These are phyloP conservation scores for Galemys pyrenaicus DNA, from an alignment of 2,113 vertebrate species.

Conservation along the genomic window DNA sequence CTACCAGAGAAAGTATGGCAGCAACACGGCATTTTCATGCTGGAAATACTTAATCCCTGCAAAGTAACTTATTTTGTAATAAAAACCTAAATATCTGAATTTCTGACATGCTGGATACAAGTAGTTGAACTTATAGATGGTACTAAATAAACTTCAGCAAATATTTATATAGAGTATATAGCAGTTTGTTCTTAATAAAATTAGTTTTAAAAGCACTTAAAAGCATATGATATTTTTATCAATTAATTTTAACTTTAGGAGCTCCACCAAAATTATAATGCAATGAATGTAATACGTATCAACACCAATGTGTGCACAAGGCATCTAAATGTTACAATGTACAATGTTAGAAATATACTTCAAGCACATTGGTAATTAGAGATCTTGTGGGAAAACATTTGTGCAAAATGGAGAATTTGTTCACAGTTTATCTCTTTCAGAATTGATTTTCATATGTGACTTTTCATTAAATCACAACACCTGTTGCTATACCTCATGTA, in stretches of 20 bases:
- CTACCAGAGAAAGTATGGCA: conserved; percentile 48
- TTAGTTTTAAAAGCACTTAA: conserved; percentile 45
- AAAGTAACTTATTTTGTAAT: conserved; percentile 75
- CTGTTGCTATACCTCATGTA: background rate
- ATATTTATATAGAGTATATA: background rate
- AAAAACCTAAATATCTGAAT: conserved; percentile 54
- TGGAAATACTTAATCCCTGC: conserved; percentile 69
- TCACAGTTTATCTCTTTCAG: conserved; percentile 7
- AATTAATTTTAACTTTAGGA: conserved; percentile 33
- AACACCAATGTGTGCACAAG: background rate
- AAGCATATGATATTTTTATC: background rate
- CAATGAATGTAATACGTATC: background rate
- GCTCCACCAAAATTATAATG: background rate
- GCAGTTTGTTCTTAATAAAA: conserved; percentile 54
- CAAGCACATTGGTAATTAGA: background rate
- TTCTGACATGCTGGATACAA: conserved; percentile 39
- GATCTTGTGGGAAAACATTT: background rate
- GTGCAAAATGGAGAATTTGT: background rate
- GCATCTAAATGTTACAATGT: background rate
- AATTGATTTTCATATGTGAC: conserved; percentile 24
- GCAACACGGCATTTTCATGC: conserved; percentile 59
- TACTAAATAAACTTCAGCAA: conserved; percentile 5
- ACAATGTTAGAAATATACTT: background rate
- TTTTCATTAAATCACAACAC: conserved; percentile 20
- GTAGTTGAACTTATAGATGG: background rate